Percentiles rank a stretch among this genome's conserved stretches.
Conservation (phyloP, 2,797 vertebrate genomes). For the Moxostoma hubbsi region DNA sequence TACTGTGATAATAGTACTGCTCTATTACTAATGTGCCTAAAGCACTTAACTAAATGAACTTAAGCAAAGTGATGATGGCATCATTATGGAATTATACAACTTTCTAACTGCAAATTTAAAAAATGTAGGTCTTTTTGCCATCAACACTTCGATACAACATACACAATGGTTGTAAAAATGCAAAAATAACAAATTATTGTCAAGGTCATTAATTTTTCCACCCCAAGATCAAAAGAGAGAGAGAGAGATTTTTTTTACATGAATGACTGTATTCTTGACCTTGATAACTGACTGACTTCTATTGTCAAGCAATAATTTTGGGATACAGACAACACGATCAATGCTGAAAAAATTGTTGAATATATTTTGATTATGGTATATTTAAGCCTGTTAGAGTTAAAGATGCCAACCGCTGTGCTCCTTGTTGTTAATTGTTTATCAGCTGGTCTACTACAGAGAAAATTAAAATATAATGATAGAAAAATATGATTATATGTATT, state of each 20-base stretch:
- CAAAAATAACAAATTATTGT: not conserved
- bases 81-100: constrained; percentile 8
- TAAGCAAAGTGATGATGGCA: constrained; percentile 27
- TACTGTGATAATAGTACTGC: constrained; percentile 18
- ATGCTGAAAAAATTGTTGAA: not conserved
- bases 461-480: constrained; percentile 30
- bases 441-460: constrained; percentile 31
- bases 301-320: not conserved
- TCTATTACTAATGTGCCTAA: not conserved
- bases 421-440: constrained; percentile 26
- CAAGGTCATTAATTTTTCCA: no score
- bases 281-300: not conserved
- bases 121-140: not conserved
- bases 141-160: not conserved
- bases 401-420: constrained; percentile 29
- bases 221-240: no score
- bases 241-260: not conserved
- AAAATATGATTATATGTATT: constrained; percentile 37
- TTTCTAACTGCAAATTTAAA: not conserved
- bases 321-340: not conserved
- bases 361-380: constrained; percentile 4
- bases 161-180: not conserved
- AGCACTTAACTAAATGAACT: constrained; percentile 14
- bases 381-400: constrained; percentile 25
- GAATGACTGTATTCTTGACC: not conserved